A percentile compares a stretch with the other conserved stretches of the same genome.
Evolutionary conservation across 2,113 vertebrate species (phyloP).

Genomic region (Anhinga rufa): DNA sequence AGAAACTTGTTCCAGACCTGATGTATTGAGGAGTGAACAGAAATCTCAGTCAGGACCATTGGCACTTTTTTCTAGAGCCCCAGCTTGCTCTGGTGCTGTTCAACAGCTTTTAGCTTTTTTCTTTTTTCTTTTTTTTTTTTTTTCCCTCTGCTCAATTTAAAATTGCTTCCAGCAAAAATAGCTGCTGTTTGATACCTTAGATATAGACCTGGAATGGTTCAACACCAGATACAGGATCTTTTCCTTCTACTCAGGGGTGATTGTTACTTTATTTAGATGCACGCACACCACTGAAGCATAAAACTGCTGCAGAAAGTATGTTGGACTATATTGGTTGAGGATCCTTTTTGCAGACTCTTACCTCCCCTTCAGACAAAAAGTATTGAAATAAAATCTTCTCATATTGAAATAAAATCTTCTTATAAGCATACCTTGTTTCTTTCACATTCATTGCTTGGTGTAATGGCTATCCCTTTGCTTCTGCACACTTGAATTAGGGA

Average conservation of each 20-base stretch:
- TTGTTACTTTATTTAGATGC: neutral
- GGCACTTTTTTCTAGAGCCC: slow-evolving; percentile 26
- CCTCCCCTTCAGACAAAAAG: neutral
- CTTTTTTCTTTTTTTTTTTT: too few relatives aligned
- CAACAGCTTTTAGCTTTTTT: neutral
- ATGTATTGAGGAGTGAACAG: slow-evolving; percentile 34
- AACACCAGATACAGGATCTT: neutral
- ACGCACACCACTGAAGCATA: neutral
- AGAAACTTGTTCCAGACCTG: slow-evolving; percentile 52
- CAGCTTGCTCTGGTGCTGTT: slow-evolving; percentile 27
- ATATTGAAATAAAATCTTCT: neutral
- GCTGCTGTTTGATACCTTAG: neutral
- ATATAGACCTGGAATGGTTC: neutral
- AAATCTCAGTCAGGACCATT: slow-evolving; percentile 42
- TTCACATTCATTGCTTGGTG: neutral
- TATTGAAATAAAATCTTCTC: too few relatives aligned
- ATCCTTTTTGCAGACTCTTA: neutral
- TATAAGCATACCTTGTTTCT: neutral
- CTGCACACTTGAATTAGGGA: neutral
- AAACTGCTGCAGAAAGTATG: neutral
- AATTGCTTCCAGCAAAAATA: slow-evolving; percentile 12
- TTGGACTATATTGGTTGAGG: neutral
- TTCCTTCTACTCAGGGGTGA: neutral
- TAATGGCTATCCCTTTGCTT: neutral
- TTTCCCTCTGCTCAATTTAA: neutral